Evolutionary conservation across 2,888 invertebrate species (phyloP).

Genomic region (Cryptocheilus praepositus): DNA sequence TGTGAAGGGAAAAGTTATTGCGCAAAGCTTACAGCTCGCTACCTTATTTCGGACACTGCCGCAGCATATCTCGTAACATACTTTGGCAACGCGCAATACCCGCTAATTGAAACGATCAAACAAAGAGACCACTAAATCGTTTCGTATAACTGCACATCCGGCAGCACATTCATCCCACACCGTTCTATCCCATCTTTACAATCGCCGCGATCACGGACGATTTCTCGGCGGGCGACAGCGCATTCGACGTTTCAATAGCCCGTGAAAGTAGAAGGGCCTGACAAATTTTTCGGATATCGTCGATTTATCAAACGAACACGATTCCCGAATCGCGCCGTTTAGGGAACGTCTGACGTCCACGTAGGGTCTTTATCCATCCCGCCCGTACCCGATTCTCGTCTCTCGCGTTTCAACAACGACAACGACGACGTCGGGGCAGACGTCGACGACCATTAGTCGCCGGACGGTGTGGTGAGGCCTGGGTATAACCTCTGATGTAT

Average conservation of each 20-base stretch:
- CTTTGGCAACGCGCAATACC: not conserved
- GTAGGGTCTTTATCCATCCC: constrained; percentile 26
- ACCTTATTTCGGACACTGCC: not conserved
- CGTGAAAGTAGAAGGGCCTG: constrained; percentile 43
- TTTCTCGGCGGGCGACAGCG: no score
- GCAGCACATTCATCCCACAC: no score
- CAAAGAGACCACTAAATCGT: no score
- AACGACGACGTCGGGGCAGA: constrained; percentile 50
- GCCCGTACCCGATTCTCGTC: constrained; percentile 24
- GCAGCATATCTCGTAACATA: not conserved
- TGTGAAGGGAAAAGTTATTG: not conserved
- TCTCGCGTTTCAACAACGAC: constrained; percentile 38
- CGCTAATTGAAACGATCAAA: no score
- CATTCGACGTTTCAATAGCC: constrained; percentile 47
- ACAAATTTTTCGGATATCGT: constrained; percentile 69
- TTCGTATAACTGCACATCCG: no score
- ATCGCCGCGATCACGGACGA: no score
- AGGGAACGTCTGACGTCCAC: constrained; percentile 36
- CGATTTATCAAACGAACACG: constrained; percentile 65
- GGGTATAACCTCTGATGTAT: constrained; percentile 60
- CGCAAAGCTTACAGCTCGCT: not conserved
- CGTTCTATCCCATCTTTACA: no score
- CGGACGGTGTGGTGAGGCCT: constrained; percentile 41
- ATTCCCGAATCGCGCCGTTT: constrained; percentile 41
- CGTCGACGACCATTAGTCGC: constrained; percentile 63